Base-by-base conservation (phyloP, 2,113 vertebrate genomes). In the Stegostoma tigrinum region DNA sequence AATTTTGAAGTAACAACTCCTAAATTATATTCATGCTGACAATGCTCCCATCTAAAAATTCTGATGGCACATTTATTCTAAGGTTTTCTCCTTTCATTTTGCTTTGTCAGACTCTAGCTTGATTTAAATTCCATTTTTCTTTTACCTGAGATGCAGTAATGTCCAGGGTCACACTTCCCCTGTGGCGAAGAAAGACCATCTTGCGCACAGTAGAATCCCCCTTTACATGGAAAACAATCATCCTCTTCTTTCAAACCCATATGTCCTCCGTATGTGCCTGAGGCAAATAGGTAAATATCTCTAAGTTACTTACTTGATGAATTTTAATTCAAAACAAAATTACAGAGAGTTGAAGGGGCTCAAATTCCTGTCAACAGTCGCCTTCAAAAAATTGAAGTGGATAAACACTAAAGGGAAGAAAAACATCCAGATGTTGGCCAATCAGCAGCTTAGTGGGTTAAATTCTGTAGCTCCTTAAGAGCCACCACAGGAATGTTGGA, bases 181-280 rank as follows among this genome's bases (percentile, higher is more conserved):
- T 98, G 98, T 0, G 98, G 98, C 96, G 97, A 97, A 0, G 97
- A 96, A 0, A 98, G 97, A 38, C 98, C 98, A 96, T 97, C 96
- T 0, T 96, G 97, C 30, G 98, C 98, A 96, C 99, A 99, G 83
- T 98, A 99, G 98, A 97, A 98, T 48, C 98, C 99, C 99, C 95
- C 96, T 30, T 98, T 98, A 96, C 99, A 99, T 0, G 98, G 96
- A 80, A 98, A 97, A 96, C 99, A 99, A 96, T 98, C 98, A 52
- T 95, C 96, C 96, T 98, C 97, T 55, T 98, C 97, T 96, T 96
- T 98, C 68, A 99, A 97, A 7, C 98, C 98, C 52, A 95, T 8
- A 96, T 86, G 27, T 98, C 97, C 67, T 96, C 96, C 85, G 52
- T 87, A 87, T 27, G 85, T 87, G 7, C 85, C 85, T 87, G 85